A percentile compares a stretch with the other conserved stretches of the same genome.
Conservation (phyloP, 2,797 vertebrate genomes). For the Poeciliopsis gracilis region DNA sequence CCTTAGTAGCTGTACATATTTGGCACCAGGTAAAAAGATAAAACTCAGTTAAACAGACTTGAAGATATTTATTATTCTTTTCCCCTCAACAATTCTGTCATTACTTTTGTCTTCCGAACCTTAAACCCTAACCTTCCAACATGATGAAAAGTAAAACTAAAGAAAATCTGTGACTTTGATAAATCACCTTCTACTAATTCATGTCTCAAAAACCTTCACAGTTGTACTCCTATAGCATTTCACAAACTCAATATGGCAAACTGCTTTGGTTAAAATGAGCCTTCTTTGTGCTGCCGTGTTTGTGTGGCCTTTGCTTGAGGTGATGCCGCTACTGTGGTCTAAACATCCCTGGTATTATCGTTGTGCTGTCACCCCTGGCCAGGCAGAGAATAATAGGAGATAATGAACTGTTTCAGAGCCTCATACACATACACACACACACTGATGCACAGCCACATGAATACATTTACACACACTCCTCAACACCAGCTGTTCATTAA, state of each 20-base stretch:
- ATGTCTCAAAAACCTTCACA: constrained; percentile 4
- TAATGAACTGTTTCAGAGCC: constrained; percentile 86
- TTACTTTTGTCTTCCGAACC: not conserved
- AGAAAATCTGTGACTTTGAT: not conserved
- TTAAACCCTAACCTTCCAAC: not conserved
- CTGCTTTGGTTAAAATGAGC: not conserved
- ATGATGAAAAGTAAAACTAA: not conserved
- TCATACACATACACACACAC: constrained; percentile 23
- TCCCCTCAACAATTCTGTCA: not conserved
- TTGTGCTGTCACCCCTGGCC: constrained; percentile 86
- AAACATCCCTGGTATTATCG: constrained; percentile 65
- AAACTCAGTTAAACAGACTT: not conserved
- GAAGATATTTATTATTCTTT: not conserved
- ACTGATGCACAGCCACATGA: constrained; percentile 29
- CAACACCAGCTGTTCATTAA: constrained; percentile 90
- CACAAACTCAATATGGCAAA: constrained; percentile 7
- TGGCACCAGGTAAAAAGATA: not conserved
- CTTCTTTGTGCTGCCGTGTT: constrained; percentile 29
- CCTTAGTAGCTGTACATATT: not conserved
- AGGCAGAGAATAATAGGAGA: constrained; percentile 86
- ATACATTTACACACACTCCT: constrained; percentile 24
- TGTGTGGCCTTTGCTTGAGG: constrained; percentile 56
- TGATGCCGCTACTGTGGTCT: constrained; percentile 62
- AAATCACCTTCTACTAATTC: not conserved
- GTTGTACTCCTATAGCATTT: constrained; percentile 7